Conservation (phyloP, 2,797 vertebrate species). For the Peromyscus attwateri region DNA sequence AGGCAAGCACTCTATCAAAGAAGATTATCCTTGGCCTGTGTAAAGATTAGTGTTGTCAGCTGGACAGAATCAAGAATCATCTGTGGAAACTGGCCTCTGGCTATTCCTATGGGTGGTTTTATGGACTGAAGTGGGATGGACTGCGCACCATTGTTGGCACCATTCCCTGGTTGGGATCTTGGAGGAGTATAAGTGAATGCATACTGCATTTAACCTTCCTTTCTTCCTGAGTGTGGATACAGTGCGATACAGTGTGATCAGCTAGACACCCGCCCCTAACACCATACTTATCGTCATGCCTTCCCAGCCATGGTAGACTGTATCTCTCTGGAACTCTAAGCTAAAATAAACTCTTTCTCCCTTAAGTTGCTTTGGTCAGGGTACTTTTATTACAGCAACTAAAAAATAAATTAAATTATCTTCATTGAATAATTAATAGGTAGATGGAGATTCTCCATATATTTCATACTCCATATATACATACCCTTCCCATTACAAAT, state of each 20-base stretch:
- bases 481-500: not conserved
- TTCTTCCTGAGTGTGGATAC: not conserved
- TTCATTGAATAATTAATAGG: not conserved
- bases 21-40: not conserved
- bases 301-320: not conserved
- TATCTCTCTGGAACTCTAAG: not conserved
- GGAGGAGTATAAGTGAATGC: not conserved
- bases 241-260: no score
- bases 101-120: not conserved
- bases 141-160: not conserved
- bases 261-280: no score
- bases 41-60: not conserved
- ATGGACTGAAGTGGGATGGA: not conserved
- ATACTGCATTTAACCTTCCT: not conserved
- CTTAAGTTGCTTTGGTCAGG: not conserved
- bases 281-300: not conserved
- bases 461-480: not conserved
- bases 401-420: not conserved
- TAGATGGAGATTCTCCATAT: not conserved
- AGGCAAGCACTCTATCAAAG: not conserved
- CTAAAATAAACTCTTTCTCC: not conserved
- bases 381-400: not conserved
- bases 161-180: not conserved
- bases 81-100: not conserved
- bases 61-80: not conserved